Base-by-base conservation (phyloP, 2,888 invertebrate species). In the Pterostichus niger region DNA sequence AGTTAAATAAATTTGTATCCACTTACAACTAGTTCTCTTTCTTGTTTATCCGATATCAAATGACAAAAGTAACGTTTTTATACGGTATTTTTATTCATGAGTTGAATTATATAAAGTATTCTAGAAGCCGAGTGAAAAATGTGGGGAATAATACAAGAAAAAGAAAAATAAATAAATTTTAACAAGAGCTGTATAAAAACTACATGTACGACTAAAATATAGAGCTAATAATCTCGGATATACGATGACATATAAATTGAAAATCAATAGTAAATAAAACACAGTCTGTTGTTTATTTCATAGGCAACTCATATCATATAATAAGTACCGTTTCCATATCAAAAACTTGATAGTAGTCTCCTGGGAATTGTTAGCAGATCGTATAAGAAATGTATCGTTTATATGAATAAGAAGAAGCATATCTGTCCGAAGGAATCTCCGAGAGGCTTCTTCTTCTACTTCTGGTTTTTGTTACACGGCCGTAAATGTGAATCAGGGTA, bases 381-480 rank as follows among this genome's bases (percentile, higher is more conserved):
- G 31, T 75, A 75, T 24, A 78, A 78, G 78, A 78, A 78, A 80
- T 64, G 80, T 52, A 79, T 52, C 68, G 80, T 49, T 80, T 80
- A 80, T 80, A 68, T 80, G 80, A 68, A 80, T 80, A 80, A 49
- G 68, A 78, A 78, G 61, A 78, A 24, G 80, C 52, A 80, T 80
- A 61, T 80, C 44, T 79, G 64, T 79, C 46, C 15, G 64, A 24
- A 6, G 61, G 79, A 79, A 64, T 61, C 49, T 71, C 6, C 9
- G 13, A 44, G 15, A 13, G 17, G 40, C 13, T 44, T 71, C 68
- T 71, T 71, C 64, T 35, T 33, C n/a, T 40, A n/a, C 44, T 71
- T 71, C 52, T 3, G 56, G 56, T 56, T 49, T n/a, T 49, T 49
- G 49, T 13, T 49, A 4, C 40, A 40, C 5, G 6, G 6, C 49